A percentile compares a stretch with the other conserved stretches of the same genome.
These are phyloP conservation scores for Rhagoletis zephyria DNA, from an alignment of 1,140 invertebrate species.

Conservation along the genomic window DNA sequence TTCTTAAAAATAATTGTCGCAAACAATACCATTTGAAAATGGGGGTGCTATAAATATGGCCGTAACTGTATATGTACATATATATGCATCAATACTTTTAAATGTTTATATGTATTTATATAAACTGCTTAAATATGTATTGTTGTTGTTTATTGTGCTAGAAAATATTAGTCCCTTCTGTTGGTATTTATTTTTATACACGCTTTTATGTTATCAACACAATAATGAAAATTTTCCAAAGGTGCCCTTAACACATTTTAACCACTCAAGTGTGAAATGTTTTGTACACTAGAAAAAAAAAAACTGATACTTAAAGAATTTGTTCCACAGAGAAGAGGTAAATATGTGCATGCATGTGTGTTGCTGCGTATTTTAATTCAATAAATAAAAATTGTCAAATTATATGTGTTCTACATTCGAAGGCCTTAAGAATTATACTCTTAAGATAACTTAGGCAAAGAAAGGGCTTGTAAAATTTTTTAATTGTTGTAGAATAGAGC, in stretches of 20 bases:
- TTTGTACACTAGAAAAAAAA: background rate
- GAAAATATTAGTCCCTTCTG: no score
- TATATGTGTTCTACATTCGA: no score
- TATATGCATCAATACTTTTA: no score
- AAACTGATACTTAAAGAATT: background rate
- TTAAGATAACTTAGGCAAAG: no score
- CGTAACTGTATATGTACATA: no score
- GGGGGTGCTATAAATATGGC: no score
- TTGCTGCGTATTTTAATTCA: background rate
- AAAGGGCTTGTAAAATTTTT: no score
- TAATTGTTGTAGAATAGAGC: no score
- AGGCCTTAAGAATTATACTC: no score
- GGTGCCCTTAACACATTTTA: conserved; percentile 12
- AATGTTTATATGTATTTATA: background rate
- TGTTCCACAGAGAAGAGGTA: background rate
- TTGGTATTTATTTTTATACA: conserved; percentile 14
- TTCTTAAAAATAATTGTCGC: no score
- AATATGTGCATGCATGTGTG: background rate
- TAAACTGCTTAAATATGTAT: background rate
- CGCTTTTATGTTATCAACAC: background rate
- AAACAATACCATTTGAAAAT: no score
- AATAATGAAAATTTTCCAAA: background rate
- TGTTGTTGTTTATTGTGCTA: conserved; percentile 51
- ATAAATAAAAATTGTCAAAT: background rate
- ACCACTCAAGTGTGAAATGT: conserved; percentile 31